Evolutionary conservation across 1,140 invertebrate genomes (phyloP).

Genomic region (Bombus balteatus): DNA sequence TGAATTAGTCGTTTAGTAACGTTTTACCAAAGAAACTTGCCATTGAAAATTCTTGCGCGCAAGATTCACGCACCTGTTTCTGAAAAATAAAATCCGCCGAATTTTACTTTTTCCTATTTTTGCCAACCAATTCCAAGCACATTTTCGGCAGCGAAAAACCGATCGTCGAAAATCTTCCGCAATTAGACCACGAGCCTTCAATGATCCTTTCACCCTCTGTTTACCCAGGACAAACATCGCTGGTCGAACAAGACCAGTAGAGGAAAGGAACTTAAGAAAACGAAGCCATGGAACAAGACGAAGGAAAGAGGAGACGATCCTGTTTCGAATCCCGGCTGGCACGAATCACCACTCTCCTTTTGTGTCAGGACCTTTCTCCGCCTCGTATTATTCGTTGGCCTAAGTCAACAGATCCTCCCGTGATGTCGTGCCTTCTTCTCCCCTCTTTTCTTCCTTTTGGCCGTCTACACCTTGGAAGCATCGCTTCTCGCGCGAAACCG

Average conservation of each 20-base stretch:
- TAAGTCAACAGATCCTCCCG: constrained; percentile 66
- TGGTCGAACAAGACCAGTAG: not conserved
- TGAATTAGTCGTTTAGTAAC: not conserved
- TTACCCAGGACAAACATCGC: constrained; percentile 48
- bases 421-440: constrained; percentile 32
- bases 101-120: too few relatives aligned
- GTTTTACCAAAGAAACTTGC: not conserved
- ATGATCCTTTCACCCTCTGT: constrained; percentile 32
- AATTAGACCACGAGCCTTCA: constrained; percentile 29
- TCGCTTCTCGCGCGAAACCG: constrained; percentile 1
- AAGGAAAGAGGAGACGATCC: constrained; percentile 35
- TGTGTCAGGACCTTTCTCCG: constrained; percentile 60
- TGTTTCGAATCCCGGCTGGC: constrained; percentile 42
- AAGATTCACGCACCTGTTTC: not conserved
- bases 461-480: constrained; percentile 44
- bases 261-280: constrained; percentile 27
- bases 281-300: not conserved
- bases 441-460: constrained; percentile 34
- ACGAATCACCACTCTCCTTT: constrained; percentile 55
- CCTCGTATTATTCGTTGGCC: constrained; percentile 61
- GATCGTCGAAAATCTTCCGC: constrained; percentile 18
- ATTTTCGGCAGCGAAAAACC: not conserved
- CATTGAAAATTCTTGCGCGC: not conserved
- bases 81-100: not conserved
- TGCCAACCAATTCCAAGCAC: not conserved